A percentile compares a stretch with the other conserved stretches of the same genome.
phyloP scores from a whole-genome alignment of 1,140 invertebrate genomes.

The Drosophila parabipectinata region DNA sequence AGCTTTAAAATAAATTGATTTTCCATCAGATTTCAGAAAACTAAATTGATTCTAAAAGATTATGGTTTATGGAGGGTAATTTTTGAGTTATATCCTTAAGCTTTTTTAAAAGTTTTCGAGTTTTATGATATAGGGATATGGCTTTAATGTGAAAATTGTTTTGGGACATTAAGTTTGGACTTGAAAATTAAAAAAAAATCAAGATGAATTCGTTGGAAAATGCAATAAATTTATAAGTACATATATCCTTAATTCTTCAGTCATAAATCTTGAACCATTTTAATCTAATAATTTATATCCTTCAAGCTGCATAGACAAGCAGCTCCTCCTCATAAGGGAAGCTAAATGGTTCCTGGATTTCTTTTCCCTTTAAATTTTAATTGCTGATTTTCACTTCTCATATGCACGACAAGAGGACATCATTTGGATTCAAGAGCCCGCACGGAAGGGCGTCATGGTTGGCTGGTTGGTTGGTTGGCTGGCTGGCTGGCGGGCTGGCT shows the following conservation, averaged over 20 bases:
- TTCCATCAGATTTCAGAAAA: constrained; percentile 2
- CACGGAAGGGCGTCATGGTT: constrained; percentile 32
- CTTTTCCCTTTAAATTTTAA: constrained; percentile 40
- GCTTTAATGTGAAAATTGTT: too few species aligned
- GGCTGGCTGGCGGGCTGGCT: constrained; percentile 11
- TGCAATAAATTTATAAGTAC: too few species aligned
- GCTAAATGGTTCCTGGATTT: background rate
- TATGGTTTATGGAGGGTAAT: background rate
- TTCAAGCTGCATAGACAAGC: background rate
- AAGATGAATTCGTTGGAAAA: too few species aligned
- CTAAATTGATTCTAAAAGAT: background rate
- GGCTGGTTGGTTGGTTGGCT: constrained; percentile 23
- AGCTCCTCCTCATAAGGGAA: background rate
- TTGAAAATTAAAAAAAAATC: too few species aligned
- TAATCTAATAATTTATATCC: background rate
- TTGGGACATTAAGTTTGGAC: too few species aligned
- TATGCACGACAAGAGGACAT: constrained; percentile 35
- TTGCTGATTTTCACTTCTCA: constrained; percentile 38
- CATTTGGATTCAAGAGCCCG: constrained; percentile 70
- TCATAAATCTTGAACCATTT: background rate
- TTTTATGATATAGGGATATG: too few species aligned
- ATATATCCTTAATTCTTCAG: too few species aligned
- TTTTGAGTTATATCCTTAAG: background rate
- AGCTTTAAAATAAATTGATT: constrained; percentile 23
- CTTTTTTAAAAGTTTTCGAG: background rate